phyloP scores from a whole-genome alignment of 2,113 vertebrate genomes.

The Lepisosteus osseus region DNA sequence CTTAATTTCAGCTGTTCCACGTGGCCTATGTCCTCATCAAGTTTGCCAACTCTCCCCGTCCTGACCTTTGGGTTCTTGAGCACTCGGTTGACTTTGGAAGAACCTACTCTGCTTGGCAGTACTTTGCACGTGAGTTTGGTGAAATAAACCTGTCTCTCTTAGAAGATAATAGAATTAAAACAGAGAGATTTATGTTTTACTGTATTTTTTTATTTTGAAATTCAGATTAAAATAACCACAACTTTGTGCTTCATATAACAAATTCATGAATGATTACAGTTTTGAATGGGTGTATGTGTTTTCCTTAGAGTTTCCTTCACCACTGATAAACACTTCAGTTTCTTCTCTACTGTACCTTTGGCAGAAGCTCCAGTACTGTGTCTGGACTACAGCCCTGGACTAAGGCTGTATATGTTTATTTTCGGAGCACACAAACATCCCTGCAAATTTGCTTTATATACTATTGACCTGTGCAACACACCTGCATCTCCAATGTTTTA shows the following conservation, averaged over 20 bases:
- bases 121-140: conserved; percentile 87
- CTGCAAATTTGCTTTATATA: neutral
- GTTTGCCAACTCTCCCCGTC: conserved; percentile 92
- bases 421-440: neutral
- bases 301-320: no score
- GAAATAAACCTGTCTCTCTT: no score
- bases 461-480: neutral
- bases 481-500: neutral
- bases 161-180: no score
- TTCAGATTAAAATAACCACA: no score
- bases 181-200: no score
- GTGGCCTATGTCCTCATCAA: conserved; percentile 91
- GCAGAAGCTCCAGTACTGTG: neutral
- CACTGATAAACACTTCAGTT: no score
- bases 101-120: conserved; percentile 87
- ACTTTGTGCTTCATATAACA: no score
- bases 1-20: conserved; percentile 79
- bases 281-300: no score
- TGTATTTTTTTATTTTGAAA: no score
- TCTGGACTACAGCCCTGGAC: neutral
- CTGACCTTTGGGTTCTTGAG: conserved; percentile 90
- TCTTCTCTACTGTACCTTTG: neutral
- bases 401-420: neutral
- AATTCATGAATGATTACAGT: no score
- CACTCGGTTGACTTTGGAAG: conserved; percentile 83